A percentile compares a stretch with the other conserved stretches of the same genome.
These are phyloP conservation scores for Leiothrix lutea DNA, from an alignment of 2,113 vertebrate genomes.

Conservation along the genomic window DNA sequence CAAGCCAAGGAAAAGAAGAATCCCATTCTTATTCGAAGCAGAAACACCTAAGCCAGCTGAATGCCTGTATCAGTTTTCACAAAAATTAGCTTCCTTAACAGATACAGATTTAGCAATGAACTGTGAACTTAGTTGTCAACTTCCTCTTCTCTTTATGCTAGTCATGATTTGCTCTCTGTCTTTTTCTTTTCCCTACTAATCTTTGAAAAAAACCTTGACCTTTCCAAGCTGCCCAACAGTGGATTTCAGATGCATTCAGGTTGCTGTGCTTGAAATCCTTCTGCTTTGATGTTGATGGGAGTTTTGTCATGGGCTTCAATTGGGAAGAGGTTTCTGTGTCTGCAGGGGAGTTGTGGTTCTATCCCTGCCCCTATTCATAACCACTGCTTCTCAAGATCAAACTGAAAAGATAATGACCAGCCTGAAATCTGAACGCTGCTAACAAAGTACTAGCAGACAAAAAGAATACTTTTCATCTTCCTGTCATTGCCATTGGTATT, in stretches of 20 bases:
- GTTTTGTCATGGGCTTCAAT: conserved; percentile 10
- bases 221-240: neutral
- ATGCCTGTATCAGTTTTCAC: neutral
- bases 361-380: neutral
- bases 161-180: neutral
- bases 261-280: neutral
- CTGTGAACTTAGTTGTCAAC: neutral
- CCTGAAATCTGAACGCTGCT: neutral
- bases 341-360: neutral
- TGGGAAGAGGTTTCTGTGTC: neutral
- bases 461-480: neutral
- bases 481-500: neutral
- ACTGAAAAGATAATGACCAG: neutral
- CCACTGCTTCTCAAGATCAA: neutral
- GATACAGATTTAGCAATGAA: neutral
- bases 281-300: neutral
- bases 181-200: neutral
- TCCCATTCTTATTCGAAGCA: neutral
- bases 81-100: neutral
- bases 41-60: neutral
- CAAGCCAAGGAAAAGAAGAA: neutral
- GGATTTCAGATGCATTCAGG: conserved; percentile 3
- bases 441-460: neutral
- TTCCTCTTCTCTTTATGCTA: neutral
- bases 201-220: neutral